Base-by-base conservation (phyloP, 2,888 invertebrate genomes). In the Drosophila eohydei region DNA sequence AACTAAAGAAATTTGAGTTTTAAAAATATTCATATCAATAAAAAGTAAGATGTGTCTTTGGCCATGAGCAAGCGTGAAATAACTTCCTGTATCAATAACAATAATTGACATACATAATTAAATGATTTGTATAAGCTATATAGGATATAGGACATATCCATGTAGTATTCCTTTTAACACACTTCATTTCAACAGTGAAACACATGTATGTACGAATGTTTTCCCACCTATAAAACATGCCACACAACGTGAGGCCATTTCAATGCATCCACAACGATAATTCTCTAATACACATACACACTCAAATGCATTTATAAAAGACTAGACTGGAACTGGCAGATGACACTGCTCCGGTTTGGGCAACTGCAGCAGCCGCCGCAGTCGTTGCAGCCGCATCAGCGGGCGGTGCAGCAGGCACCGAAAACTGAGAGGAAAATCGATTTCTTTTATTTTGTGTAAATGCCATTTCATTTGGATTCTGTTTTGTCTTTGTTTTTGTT, bases 381-480 rank as follows among this genome's bases (percentile, higher is more conserved):
- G 56, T 36, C 36, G 36, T 26, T 26, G 34, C 70, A 61, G 51
- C 34, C 34, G 48, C 66, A 65, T 32, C 77, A 65, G 72, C 80
- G 65, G 80, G 73, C 80, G 77, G 77, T 76, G 81, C 73, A 70
- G 48, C 64, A 77, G 68, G 68, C 58, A 69, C 65, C 51, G 60
- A 69, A 70, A 71, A 51, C 44, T 12, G 56, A 80, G 71, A 74
- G 28, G 71, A 81, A 83, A 89, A 85, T 89, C 85, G 88, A 88
- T 88, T 81, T 88, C 74, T 75, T 81, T 81, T 84, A 80, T 74
- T 81, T 88, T 78, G 74, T 81, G 60, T 72, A 84, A 89, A 89
- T 84, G 85, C 48, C 79, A 87, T 89, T 87, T 83, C 73, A 75
- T 87, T 81, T 81, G 81, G 74, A 70, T 78, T 74, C 77, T 80